Evolutionary conservation across 2,888 invertebrate genomes (phyloP).

Genomic region (Siphlonurus alternatus): DNA sequence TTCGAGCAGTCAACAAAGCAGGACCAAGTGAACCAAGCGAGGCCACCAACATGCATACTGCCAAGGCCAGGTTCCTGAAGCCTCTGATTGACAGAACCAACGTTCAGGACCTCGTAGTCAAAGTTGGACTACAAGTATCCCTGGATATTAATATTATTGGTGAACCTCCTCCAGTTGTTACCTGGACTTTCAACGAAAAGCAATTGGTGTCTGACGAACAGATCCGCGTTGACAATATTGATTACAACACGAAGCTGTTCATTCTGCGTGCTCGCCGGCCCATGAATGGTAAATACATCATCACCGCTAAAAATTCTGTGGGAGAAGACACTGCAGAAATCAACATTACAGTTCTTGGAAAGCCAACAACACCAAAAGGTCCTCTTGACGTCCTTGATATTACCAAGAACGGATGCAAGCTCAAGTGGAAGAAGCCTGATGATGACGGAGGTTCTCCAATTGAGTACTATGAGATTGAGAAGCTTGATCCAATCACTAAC

Average conservation of each 20-base stretch:
- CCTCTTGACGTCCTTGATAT: slow-evolving; percentile 78
- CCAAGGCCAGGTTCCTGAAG: slow-evolving; percentile 77
- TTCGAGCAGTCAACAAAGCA: slow-evolving; percentile 89
- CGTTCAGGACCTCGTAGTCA: slow-evolving; percentile 64
- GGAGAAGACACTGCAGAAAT: slow-evolving; percentile 86
- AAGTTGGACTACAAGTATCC: slow-evolving; percentile 73
- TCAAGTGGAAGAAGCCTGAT: slow-evolving; percentile 85
- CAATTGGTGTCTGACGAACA: slow-evolving; percentile 24
- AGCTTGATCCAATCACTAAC: slow-evolving; percentile 78
- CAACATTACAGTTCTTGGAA: slow-evolving; percentile 64
- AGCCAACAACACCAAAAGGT: slow-evolving; percentile 38
- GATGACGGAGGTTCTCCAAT: slow-evolving; percentile 92
- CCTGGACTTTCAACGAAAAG: slow-evolving; percentile 68
- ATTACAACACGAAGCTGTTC: slow-evolving; percentile 82
- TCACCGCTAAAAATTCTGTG: slow-evolving; percentile 80
- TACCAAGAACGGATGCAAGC: slow-evolving; percentile 78
- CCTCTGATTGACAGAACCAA: slow-evolving; percentile 87
- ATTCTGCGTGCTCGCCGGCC: slow-evolving; percentile 64
- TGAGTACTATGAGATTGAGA: slow-evolving; percentile 91
- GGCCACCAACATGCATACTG: slow-evolving; percentile 80
- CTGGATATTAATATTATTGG: slow-evolving; percentile 81
- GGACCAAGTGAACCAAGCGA: slow-evolving; percentile 86
- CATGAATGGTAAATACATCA: slow-evolving; percentile 74
- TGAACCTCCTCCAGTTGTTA: slow-evolving; percentile 83
- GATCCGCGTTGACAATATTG: slow-evolving; percentile 61